Base-by-base conservation (phyloP, 2,888 invertebrate genomes). In the Leucophenga montana region DNA sequence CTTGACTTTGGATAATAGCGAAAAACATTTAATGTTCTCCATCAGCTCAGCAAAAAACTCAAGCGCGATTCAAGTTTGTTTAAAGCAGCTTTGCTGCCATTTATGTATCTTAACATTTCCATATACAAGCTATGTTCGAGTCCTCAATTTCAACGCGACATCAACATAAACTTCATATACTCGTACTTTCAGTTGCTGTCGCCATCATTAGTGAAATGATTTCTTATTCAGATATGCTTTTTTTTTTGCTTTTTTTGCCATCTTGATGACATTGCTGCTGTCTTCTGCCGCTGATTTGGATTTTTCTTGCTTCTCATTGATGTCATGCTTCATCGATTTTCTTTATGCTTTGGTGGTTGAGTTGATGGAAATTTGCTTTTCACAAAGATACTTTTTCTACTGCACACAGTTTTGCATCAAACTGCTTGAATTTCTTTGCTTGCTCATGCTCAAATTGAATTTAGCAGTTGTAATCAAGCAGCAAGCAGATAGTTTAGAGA, bases 161-260 rank as follows among this genome's bases (percentile, higher is more conserved):
- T 18, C 54, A 54, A 11, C 5, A 54, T 16, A 13, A 20, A 20
- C 71, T 70, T 71, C 62, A 56, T 39, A 39, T 8, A 39, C n/a
- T n/a, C n/a, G n/a, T n/a, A n/a, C 8, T 39, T 39, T 39, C 8
- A 11, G 39, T 39, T 39, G 39, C 39, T 39, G 39, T 68, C 68
- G 71, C 69, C 82, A 78, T 79, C 79, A 82, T 79, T 79, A 79
- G 79, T 76, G 77, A 73, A 81, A 81, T 81, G 81, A 79, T 81
- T 79, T 79, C 76, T 79, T 77, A 74, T 81, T 81, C 79, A 79
- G 74, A n/a, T n/a, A n/a, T n/a, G n/a, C n/a, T 56, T 72, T 48
- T 48, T 68, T 66, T 68, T 46, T 62, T 66, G 68, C 66, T 67
- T 70, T 68, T 74, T 70, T 71, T 66, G 68, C 20, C 9, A 54